Conservation (phyloP, 1,140 invertebrate genomes). For the Gonioctena quinquepunctata region DNA sequence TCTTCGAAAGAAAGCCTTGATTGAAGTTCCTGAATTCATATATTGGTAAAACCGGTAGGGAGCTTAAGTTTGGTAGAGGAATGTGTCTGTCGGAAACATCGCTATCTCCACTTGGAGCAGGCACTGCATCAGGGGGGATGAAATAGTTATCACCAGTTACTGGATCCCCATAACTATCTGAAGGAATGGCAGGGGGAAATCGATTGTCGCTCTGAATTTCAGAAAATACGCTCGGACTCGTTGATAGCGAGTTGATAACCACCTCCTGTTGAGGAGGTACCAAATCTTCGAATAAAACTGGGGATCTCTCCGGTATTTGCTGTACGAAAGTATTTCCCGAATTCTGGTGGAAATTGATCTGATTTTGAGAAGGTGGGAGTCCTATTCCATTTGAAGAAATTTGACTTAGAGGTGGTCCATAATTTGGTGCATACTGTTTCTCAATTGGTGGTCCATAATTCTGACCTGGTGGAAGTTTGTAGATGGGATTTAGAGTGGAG, state of each 20-base stretch:
- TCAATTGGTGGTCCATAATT: constrained; percentile 19
- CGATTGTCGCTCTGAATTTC: constrained; percentile 3
- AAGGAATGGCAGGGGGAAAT: constrained; percentile 19
- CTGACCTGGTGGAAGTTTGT: neutral
- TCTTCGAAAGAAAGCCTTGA: constrained; percentile 8
- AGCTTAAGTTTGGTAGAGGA: constrained; percentile 37
- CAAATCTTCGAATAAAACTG: constrained; percentile 5
- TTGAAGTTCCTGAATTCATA: constrained; percentile 30
- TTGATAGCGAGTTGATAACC: constrained; percentile 24
- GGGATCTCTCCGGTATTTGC: neutral
- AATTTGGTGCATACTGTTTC: constrained; percentile 6
- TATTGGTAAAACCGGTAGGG: constrained; percentile 36
- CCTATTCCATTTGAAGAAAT: neutral
- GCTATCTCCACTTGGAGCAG: constrained; percentile 28
- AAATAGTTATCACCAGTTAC: constrained; percentile 26
- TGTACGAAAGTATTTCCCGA: constrained; percentile 9
- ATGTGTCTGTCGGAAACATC: constrained; percentile 8
- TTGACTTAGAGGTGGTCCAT: constrained; percentile 14
- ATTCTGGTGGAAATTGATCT: neutral
- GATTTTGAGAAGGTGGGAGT: neutral
- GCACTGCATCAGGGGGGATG: constrained; percentile 32
- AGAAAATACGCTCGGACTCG: neutral
- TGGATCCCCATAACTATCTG: constrained; percentile 40
- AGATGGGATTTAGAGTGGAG: too few relatives aligned
- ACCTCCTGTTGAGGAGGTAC: constrained; percentile 16